Evolutionary conservation across 2,888 invertebrate genomes (phyloP).

Genomic region (Tachina grossa): DNA sequence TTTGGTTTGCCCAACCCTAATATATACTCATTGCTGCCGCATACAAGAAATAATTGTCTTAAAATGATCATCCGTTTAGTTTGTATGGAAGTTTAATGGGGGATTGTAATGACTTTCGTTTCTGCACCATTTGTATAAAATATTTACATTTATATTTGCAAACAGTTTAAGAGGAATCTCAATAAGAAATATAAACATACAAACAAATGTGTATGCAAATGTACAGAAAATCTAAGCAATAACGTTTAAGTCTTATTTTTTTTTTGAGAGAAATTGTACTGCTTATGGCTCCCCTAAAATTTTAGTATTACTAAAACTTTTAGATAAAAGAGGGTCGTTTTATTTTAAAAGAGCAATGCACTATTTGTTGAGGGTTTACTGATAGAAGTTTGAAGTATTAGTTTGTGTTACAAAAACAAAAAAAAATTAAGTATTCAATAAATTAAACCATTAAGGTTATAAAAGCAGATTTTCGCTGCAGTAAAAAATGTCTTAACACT

Average conservation of each 20-base stretch:
- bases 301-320: constrained; percentile 26
- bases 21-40: too few species aligned
- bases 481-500: too few species aligned
- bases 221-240: not conserved
- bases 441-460: too few species aligned
- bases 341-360: constrained; percentile 20
- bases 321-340: constrained; percentile 24
- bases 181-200: not conserved
- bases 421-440: too few species aligned
- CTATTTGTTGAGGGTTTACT: not conserved
- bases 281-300: constrained; percentile 34
- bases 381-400: not conserved
- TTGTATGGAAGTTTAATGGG: constrained; percentile 60
- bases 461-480: too few species aligned
- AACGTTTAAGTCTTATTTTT: constrained; percentile 15
- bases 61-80: constrained; percentile 44
- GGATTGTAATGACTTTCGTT: not conserved
- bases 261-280: constrained; percentile 23
- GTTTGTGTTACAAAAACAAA: not conserved
- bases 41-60: too few species aligned
- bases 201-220: too few species aligned
- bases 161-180: not conserved
- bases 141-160: not conserved
- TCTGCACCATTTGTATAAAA: not conserved
- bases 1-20: too few species aligned